Percentiles rank a stretch among this genome's conserved stretches.
Conservation (phyloP, 2,113 vertebrate genomes). For the Coregonus clupeaformis region DNA sequence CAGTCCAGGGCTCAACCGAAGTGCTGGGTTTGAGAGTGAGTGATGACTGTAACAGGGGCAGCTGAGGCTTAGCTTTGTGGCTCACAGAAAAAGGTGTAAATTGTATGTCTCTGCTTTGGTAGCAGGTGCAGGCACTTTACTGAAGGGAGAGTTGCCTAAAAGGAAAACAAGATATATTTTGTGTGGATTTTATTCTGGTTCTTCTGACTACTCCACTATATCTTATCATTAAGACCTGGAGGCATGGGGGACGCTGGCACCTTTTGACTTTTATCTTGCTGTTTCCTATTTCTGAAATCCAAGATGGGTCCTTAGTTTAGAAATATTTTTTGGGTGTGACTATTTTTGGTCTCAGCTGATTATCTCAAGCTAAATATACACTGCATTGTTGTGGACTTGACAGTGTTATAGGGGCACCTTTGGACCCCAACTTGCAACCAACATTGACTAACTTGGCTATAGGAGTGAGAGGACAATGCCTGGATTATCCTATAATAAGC, state of each 20-base stretch:
- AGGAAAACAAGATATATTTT: slow-evolving; percentile 10
- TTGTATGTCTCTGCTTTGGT: slow-evolving; percentile 39
- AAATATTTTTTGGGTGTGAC: neutral
- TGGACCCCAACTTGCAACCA: slow-evolving; percentile 6
- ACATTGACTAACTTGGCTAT: neutral
- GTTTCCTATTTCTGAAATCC: neutral
- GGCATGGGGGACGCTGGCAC: slow-evolving; percentile 1
- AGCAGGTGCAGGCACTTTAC: slow-evolving; percentile 53
- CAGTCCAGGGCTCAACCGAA: slow-evolving; percentile 5
- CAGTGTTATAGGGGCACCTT: neutral
- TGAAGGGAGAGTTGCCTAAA: slow-evolving; percentile 18
- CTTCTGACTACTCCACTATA: neutral
- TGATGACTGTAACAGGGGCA: slow-evolving; percentile 55
- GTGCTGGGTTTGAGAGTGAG: slow-evolving; percentile 55
- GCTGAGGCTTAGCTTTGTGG: slow-evolving; percentile 8
- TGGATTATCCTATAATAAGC: slow-evolving; percentile 65
- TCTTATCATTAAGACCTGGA: neutral
- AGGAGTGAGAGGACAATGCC: slow-evolving; percentile 38
- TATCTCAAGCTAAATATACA: neutral
- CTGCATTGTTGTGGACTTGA: neutral
- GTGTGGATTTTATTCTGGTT: neutral
- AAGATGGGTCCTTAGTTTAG: neutral
- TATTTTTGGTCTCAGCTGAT: neutral
- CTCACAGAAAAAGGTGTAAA: slow-evolving; percentile 3
- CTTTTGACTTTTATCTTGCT: neutral